Evolutionary conservation across 2,797 vertebrate genomes (phyloP), one percentile per base, ranked within the genome.

Genomic region (Sebastes dallii): DNA sequence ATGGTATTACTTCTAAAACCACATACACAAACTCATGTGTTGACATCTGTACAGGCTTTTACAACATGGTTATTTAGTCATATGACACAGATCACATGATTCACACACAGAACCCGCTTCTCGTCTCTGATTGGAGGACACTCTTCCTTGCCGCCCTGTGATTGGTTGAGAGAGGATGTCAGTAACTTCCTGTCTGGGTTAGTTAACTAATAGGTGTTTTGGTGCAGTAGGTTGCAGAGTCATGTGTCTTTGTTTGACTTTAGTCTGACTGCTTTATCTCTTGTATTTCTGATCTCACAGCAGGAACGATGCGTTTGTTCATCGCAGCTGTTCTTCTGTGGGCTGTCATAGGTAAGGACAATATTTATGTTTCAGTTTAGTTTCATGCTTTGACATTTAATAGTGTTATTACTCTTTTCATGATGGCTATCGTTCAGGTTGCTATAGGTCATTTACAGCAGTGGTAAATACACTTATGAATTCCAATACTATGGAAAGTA

Each of bases 31-130:
- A 52, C 50, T n/a, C 50, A 52, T 52, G 3, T 52, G 3, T 52
- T 52, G 46, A n/a, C 50, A 52, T n/a, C 20, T n/a, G 20, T 0
- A 52, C 46, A 46, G 46, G 20, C 46, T n/a, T 52, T 52, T 52
- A 52, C 20, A 52, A 16, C 22, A 42, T 18, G 3, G 3, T 30
- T 0, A 25, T 54, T 34, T 20, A 42, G 66, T 93, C 92, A 93
- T 82, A 73, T 94, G 93, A 91, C 77, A 58, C n/a, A 25, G 46
- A 58, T 90, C 91, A 91, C 87, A 77, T 92, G 91, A 88, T 2
- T 2, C 0, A 0, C 2, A 1, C 0, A 0, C 4, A 16, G 52
- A 18, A 1, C 34, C 54, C 77, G 1, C 78, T 62, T 52, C 66
- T 72, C 24, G 11, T 5, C 2, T 80, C 25, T 86, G 65, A 94